Percentiles rank a stretch among this genome's conserved stretches.
Conservation (phyloP, 2,113 vertebrate genomes). For the Labeo catla region DNA sequence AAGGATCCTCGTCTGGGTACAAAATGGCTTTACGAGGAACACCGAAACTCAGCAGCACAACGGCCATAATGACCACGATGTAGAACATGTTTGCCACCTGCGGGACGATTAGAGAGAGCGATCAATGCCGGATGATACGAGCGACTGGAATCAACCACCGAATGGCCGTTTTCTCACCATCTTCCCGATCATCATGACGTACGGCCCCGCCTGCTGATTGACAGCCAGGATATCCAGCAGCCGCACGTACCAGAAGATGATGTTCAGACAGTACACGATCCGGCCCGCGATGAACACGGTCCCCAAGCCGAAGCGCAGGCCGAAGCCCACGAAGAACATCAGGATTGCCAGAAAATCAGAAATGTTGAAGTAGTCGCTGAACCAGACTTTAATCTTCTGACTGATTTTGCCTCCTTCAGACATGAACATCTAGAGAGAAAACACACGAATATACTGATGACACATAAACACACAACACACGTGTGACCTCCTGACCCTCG, state of each 20-base stretch:
- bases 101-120: neutral
- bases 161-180: constrained; percentile 80
- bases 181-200: constrained; percentile 99
- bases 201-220: constrained; percentile 98
- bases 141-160: no score
- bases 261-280: constrained; percentile 95
- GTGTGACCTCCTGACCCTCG: no score
- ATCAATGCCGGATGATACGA: no score
- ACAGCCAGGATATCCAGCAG: constrained; percentile 96
- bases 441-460: no score
- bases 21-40: constrained; percentile 97
- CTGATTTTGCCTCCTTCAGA: constrained; percentile 97
- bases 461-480: no score
- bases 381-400: constrained; percentile 98
- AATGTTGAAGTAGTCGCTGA: constrained; percentile 95
- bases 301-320: constrained; percentile 85
- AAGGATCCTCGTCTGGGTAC: constrained; percentile 87
- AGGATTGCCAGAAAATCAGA: constrained; percentile 94
- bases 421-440: constrained; percentile 89
- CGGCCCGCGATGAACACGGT: constrained; percentile 84
- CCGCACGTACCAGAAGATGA: constrained; percentile 99
- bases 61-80: constrained; percentile 97
- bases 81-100: constrained; percentile 99
- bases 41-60: constrained; percentile 95
- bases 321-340: constrained; percentile 94